Evolutionary conservation across 2,888 invertebrate genomes (phyloP).

Genomic region (Ennomos quercinarius): DNA sequence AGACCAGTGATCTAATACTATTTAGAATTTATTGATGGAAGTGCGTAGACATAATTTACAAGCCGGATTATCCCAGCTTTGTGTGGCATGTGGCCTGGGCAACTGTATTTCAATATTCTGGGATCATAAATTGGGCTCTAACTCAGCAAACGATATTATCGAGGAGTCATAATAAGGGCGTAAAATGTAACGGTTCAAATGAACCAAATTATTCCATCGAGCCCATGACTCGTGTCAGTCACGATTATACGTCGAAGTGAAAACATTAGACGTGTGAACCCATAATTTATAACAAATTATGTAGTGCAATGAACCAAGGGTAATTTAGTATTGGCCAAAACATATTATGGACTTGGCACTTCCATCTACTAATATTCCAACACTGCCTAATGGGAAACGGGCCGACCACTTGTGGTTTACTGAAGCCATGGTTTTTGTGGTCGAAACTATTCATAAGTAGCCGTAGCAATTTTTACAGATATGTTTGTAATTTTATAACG

Average conservation of each 20-base stretch:
- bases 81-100: conserved; percentile 27
- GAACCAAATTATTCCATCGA: conserved; percentile 74
- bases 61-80: conserved; percentile 35
- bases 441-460: conserved; percentile 31
- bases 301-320: conserved; percentile 76
- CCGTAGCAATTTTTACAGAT: conserved; percentile 18
- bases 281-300: conserved; percentile 79
- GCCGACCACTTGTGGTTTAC: conserved; percentile 65
- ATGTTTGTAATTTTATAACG: conserved; percentile 31
- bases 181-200: conserved; percentile 70
- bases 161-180: conserved; percentile 29
- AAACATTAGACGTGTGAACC: conserved; percentile 82
- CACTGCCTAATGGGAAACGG: conserved; percentile 63
- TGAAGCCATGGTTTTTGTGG: conserved; percentile 57
- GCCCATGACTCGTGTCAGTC: conserved; percentile 70
- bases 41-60: conserved; percentile 38
- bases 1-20: conserved; percentile 21
- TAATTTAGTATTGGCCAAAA: conserved; percentile 73
- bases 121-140: conserved; percentile 43
- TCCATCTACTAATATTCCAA: conserved; percentile 65
- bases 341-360: conserved; percentile 61
- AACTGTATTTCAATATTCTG: conserved; percentile 35
- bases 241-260: conserved; percentile 75
- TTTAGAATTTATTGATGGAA: conserved; percentile 34
- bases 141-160: conserved; percentile 37